A percentile compares a stretch with the other conserved stretches of the same genome.
These are phyloP conservation scores for Folsomia candida DNA, from an alignment of 2,888 invertebrate genomes.

Conservation along the genomic window DNA sequence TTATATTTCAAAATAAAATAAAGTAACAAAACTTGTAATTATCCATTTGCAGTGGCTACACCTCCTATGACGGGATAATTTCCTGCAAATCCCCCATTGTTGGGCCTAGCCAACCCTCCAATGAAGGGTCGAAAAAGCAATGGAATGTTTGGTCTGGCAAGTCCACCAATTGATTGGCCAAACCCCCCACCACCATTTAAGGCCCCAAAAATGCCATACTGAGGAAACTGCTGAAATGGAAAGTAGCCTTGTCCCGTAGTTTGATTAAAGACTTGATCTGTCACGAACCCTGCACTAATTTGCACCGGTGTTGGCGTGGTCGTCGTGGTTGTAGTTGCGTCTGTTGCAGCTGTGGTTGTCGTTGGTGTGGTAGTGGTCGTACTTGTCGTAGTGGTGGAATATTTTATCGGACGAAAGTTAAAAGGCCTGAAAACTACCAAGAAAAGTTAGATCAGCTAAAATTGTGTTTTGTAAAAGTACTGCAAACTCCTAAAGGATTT, in stretches of 20 bases:
- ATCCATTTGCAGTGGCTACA: conserved; percentile 14
- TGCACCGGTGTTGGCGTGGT: conserved; percentile 13
- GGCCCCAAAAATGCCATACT: background rate
- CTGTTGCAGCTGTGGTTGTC: conserved; percentile 39
- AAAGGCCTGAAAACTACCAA: conserved; percentile 8
- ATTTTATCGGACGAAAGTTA: background rate
- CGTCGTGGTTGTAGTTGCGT: conserved; percentile 18
- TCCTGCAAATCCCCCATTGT: background rate
- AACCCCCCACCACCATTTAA: conserved; percentile 11
- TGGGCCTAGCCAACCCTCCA: conserved; percentile 8
- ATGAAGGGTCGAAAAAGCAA: background rate
- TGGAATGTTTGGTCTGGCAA: conserved; percentile 12
- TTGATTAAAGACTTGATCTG: conserved; percentile 16
- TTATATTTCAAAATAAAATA: background rate
- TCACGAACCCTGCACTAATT: conserved; percentile 13
- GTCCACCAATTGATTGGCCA: conserved; percentile 2
- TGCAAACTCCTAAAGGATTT: background rate
- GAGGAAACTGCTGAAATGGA: background rate
- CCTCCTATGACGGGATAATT: conserved; percentile 16
- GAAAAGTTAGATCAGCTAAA: background rate
- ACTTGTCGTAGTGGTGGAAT: conserved; percentile 23
- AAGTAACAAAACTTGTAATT: background rate
- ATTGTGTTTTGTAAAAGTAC: background rate
- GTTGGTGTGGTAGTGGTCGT: conserved; percentile 39
- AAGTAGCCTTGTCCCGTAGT: background rate